Base-by-base conservation (phyloP, 2,113 vertebrate species). In the Hassar affinis region DNA sequence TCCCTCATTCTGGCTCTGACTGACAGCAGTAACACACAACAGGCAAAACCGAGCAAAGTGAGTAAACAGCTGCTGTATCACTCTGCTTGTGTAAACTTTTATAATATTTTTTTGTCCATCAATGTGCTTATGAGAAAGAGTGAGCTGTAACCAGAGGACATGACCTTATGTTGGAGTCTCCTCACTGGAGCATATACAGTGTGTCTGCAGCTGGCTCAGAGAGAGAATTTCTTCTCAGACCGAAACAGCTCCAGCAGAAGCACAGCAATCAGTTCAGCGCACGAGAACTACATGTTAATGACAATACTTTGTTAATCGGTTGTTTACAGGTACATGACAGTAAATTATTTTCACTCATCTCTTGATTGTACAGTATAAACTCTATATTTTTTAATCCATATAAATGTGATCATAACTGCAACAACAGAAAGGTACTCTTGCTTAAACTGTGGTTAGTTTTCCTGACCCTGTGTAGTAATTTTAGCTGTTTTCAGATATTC, bases 281-380 rank as follows among this genome's bases (percentile, higher is more conserved):
- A 1, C 86, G 94, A 98, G 78, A 99, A 96, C 85, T 97, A 92
- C 66, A 80, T 96, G 18, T 95, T 99, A 97, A 98, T 95, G 98
- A 96, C 92, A 76, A 64, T 59, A 12, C 5, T 38, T 78, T 1
- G 20, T 35, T 33, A 56, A 62, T 76, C 45, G 18, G 6, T 66
- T 64, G 20, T 68, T 1, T 52, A 7, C 57, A 45, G n/a, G 38
- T 10, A 45, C 11, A 2, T 47, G 47, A 10, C 27, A 56, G 30
- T 54, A 10, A 57, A 57, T 57, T 12, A 47, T 59, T 59, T 22
- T 59, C n/a, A n/a, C n/a, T n/a, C n/a, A n/a, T n/a, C n/a, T n/a
- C n/a, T 42, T 42, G 38, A 42, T 42, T 42, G 2, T 42, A 42
- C 6, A n/a, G n/a, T n/a, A n/a, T n/a, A n/a, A n/a, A n/a, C n/a